Evolutionary conservation across 1,140 invertebrate species (phyloP), one percentile per base, ranked within the genome.

Genomic region (Ceratosolen fusciceps): DNA sequence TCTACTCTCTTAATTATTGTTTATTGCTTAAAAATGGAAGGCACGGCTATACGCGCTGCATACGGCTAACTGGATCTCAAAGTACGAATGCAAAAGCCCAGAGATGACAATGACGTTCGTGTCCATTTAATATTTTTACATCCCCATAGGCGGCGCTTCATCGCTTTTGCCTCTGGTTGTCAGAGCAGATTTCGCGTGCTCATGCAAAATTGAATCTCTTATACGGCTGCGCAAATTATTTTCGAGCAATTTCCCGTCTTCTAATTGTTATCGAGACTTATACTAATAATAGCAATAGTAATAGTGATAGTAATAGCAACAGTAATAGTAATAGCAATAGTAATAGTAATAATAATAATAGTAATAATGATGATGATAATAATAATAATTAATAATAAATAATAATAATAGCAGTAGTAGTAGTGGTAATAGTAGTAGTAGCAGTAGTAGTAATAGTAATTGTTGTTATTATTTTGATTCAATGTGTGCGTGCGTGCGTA

Each of bases 61-160:
- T 39, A 80, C 74, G 79, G 79, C 86, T 87, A 87, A 87, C 84
- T 87, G 86, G 88, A 89, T 89, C 88, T 88, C 87, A 88, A 80
- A 86, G n/a, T 84, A 74, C 65, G 74, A 85, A 84, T 83, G 43
- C 39, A 62, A 81, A 84, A 80, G 83, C 83, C 83, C 74, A 43
- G 58, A 68, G 58, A 68, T 65, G 49, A 78, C 10, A n/a, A 72
- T 71, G 58, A 80, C 72, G 72, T 74, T 79, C n/a, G 43, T 56
- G 47, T 67, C 71, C 60, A n/a, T 49, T 56, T 29, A 47, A 34
- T 19, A 58, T 71, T 74, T 74, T 74, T 70, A n/a, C n/a, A 16
- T 74, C 71, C 58, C 21, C 49, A 68, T 54, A 70, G 43, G 26
- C 29, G 52, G 21, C 67, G 65, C 77, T 71, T 68, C 65, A 24